A percentile compares a stretch with the other conserved stretches of the same genome.
Evolutionary conservation across 2,113 vertebrate genomes (phyloP).

Genomic region (Meriones unguiculatus): DNA sequence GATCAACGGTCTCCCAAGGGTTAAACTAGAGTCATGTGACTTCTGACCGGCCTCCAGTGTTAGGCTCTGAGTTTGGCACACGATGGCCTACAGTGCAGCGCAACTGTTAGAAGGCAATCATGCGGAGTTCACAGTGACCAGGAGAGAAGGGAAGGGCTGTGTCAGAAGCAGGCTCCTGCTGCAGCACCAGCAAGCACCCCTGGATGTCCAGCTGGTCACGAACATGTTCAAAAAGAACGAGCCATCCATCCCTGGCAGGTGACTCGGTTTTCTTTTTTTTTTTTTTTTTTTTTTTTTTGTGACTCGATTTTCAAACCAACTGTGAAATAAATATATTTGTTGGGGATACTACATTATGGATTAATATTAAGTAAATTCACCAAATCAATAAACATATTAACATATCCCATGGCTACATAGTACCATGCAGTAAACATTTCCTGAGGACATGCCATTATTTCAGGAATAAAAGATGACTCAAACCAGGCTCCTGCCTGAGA

Average conservation of each 20-base stretch:
- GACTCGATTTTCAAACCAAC: conserved; percentile 25
- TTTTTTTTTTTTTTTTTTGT: too few species aligned
- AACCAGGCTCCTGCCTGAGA: conserved; percentile 16
- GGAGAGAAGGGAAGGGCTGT: neutral
- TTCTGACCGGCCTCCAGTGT: neutral
- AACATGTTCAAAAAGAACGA: neutral
- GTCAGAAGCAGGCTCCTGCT: neutral
- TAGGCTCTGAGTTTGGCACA: neutral
- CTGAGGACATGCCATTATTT: conserved; percentile 16
- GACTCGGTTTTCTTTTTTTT: too few species aligned
- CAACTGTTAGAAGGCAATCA: neutral
- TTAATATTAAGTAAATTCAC: conserved; percentile 41
- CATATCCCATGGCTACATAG: neutral
- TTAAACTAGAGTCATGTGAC: neutral
- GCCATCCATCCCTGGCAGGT: neutral
- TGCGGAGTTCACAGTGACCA: neutral
- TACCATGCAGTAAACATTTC: conserved; percentile 7
- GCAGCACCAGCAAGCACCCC: conserved; percentile 5
- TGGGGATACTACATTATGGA: neutral
- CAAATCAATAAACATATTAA: conserved; percentile 34
- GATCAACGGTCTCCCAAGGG: conserved; percentile 15
- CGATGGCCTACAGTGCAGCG: neutral
- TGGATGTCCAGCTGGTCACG: neutral
- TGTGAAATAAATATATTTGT: neutral
- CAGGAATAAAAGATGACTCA: conserved; percentile 7